Evolutionary conservation across 2,888 invertebrate genomes (phyloP).

Genomic region (Tenodera sinensis): DNA sequence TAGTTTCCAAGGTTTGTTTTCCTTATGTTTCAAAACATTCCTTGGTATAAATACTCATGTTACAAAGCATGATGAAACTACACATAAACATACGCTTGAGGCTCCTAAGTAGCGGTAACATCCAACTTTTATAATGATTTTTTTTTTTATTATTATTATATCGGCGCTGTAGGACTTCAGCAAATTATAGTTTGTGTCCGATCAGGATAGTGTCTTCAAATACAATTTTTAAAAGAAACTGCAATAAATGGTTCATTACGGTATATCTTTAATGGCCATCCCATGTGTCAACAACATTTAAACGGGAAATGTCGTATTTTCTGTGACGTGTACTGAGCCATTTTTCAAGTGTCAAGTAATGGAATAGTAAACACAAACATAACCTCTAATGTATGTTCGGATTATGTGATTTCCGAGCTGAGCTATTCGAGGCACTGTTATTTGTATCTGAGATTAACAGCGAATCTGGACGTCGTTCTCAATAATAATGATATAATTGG

Average conservation of each 20-base stretch:
- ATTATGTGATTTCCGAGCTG: too few relatives aligned
- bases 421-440: too few relatives aligned
- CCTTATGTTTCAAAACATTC: background rate
- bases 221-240: too few relatives aligned
- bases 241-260: too few relatives aligned
- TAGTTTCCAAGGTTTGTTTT: background rate
- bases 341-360: background rate
- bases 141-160: background rate
- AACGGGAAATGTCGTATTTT: background rate
- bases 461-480: background rate
- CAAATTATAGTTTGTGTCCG: too few relatives aligned
- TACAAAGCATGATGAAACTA: too few relatives aligned
- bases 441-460: background rate
- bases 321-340: background rate
- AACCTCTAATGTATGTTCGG: too few relatives aligned
- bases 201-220: too few relatives aligned
- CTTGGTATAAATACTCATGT: background rate
- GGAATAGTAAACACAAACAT: background rate
- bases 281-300: background rate
- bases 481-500: too few relatives aligned
- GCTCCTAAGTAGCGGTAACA: too few relatives aligned
- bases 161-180: background rate
- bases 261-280: too few relatives aligned
- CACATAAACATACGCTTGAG: too few relatives aligned
- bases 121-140: background rate